Conservation (phyloP, 2,888 invertebrate genomes). For the Lasioglossum villosulum region DNA sequence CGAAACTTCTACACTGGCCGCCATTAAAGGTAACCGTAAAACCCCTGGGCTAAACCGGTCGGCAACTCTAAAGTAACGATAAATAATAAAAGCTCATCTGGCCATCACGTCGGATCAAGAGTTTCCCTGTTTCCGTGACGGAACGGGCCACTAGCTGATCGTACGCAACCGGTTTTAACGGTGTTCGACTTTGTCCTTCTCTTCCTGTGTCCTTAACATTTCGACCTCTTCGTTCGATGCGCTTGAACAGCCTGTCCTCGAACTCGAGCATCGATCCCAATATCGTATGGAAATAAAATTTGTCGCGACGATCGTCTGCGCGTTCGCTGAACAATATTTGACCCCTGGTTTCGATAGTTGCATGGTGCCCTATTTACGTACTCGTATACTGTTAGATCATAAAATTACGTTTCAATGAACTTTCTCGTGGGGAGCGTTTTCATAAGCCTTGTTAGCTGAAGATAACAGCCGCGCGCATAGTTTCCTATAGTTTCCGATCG, state of each 20-base stretch:
- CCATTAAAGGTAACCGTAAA: conserved; percentile 78
- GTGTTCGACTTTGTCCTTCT: not conserved
- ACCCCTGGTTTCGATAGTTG: not conserved
- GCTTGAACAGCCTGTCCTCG: not conserved
- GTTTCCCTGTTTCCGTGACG: conserved; percentile 47
- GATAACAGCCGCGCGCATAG: not conserved
- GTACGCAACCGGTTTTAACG: conserved; percentile 7
- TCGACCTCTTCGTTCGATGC: not conserved
- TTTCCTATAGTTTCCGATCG: not conserved
- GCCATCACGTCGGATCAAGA: conserved; percentile 56
- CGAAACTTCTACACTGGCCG: conserved; percentile 75
- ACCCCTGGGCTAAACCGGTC: conserved; percentile 69
- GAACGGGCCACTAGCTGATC: conserved; percentile 20
- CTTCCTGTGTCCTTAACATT: not conserved
- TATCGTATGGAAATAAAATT: too few relatives aligned
- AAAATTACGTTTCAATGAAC: not conserved
- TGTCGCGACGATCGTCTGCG: too few relatives aligned
- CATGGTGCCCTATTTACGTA: not conserved
- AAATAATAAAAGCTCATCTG: conserved; percentile 72
- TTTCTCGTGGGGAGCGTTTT: not conserved
- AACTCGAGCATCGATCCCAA: not conserved
- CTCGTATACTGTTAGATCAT: not conserved
- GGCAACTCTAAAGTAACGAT: conserved; percentile 66
- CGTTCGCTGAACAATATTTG: not conserved
- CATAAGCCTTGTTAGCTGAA: not conserved